These are phyloP conservation scores for Varanus salvator DNA, from an alignment of 2,113 vertebrate genomes.

Conservation along the genomic window DNA sequence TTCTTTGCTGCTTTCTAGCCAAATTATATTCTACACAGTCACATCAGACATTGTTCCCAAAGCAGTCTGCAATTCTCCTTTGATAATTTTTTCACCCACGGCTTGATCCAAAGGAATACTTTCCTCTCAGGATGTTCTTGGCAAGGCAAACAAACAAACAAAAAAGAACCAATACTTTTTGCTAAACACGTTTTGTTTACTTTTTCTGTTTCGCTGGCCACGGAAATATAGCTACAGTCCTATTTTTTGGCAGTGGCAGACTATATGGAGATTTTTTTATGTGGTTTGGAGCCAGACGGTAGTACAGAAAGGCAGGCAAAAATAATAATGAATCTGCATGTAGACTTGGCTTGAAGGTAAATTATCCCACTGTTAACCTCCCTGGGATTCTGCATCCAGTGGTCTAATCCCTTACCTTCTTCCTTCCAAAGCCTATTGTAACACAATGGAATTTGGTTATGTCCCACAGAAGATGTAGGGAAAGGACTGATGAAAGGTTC, in stretches of 20 bases:
- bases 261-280: not conserved
- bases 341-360: not conserved
- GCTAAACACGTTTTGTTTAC: not conserved
- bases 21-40: constrained; percentile 26
- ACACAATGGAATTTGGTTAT: not conserved
- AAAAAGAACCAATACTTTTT: not conserved
- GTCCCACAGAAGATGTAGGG: not conserved
- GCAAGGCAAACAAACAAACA: not conserved
- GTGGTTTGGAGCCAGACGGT: not conserved
- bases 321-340: constrained; percentile 12
- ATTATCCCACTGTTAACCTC: not conserved
- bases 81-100: not conserved
- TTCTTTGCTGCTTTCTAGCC: constrained; percentile 14
- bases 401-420: not conserved
- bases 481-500: not conserved
- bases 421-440: not conserved
- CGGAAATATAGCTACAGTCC: not conserved
- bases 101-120: not conserved
- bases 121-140: constrained; percentile 6
- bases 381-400: not conserved
- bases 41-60: not conserved
- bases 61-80: constrained; percentile 15
- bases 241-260: not conserved
- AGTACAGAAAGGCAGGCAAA: not conserved
- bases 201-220: not conserved